Base-by-base conservation (phyloP, 2,113 vertebrate species). In the Chrysochloris asiatica region DNA sequence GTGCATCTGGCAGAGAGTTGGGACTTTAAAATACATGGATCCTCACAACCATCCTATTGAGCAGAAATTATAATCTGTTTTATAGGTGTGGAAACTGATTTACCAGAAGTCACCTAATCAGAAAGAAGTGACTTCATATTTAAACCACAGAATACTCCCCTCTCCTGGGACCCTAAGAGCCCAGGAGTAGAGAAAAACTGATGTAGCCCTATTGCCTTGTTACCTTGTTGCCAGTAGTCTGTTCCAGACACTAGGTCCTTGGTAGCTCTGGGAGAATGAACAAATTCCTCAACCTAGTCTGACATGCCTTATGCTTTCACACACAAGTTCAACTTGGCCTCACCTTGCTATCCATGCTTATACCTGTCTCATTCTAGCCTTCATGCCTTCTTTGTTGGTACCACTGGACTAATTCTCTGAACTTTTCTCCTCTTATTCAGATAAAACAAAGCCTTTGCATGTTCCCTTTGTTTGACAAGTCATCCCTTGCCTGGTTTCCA, bases 401-500 rank as follows among this genome's bases (percentile, higher is more conserved):
- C 26, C 30, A 24, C 83, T 80, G 33, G 43, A 56, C 75, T 78
- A n/a, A 75, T 43, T 88, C 61, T 92, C 73, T 79, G 22, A 48
- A 83, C 2, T 85, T 12, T 6, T 91, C 8, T 80, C 73, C 45
- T 92, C n/a, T 47, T 69, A 75, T 56, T 93, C 22, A 86, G 10
- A 92, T 47, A 78, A 89, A 83, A 86, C 71, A 83, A 89, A 43
- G 16, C 11, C 22, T 41, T 89, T 90, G 73, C 4, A 69, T 86
- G 9, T 86, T 89, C 8, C 83, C 47, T 86, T 91, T 96, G 54
- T 48, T 89, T 92, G 52, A 90, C 93, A 89, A 80, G 12, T 48
- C 22, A 6, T 65, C 59, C 67, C 21, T 77, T 81, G 16, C 12
- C 8, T 86, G 50, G 43, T 91, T 83, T 93, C 50, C 63, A 91